A percentile compares a stretch with the other conserved stretches of the same genome.
Conservation (phyloP, 2,888 invertebrate species). For the Dorcus parallelipipedus region DNA sequence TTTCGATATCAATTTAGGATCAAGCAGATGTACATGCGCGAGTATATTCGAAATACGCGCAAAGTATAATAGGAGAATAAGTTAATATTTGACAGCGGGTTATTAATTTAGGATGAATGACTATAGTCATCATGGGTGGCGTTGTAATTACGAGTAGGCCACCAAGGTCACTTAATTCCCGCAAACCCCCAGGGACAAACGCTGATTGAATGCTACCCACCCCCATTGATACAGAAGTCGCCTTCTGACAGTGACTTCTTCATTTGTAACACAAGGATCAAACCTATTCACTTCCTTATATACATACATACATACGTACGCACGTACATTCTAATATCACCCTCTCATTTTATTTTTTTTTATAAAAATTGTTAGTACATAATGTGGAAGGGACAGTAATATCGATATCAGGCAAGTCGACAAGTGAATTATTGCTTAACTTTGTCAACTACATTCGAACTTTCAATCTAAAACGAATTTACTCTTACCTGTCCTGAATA, state of each 20-base stretch:
- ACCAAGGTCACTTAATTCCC: constrained; percentile 45
- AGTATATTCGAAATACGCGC: too few relatives aligned
- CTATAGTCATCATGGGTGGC: constrained; percentile 15
- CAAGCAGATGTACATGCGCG: too few relatives aligned
- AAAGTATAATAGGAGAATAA: too few relatives aligned
- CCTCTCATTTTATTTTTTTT: too few relatives aligned
- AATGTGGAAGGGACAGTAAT: background rate
- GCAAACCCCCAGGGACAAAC: constrained; percentile 40
- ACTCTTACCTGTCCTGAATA: background rate
- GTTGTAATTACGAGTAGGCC: constrained; percentile 41
- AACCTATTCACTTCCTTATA: too few relatives aligned
- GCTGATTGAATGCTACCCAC: constrained; percentile 42
- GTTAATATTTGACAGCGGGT: constrained; percentile 3
- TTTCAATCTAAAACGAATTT: constrained; percentile 1
- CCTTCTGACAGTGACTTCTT: constrained; percentile 8
- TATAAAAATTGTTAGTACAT: background rate
- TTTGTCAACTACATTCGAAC: background rate
- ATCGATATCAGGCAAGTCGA: background rate
- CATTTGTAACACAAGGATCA: background rate
- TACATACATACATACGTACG: too few relatives aligned
- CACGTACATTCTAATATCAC: too few relatives aligned
- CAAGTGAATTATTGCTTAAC: background rate
- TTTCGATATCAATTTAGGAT: too few relatives aligned
- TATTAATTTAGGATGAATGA: constrained; percentile 14
- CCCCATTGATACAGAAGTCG: constrained; percentile 13